Base-by-base conservation (phyloP, 1,140 invertebrate species). In the Mactra quadrangularis region DNA sequence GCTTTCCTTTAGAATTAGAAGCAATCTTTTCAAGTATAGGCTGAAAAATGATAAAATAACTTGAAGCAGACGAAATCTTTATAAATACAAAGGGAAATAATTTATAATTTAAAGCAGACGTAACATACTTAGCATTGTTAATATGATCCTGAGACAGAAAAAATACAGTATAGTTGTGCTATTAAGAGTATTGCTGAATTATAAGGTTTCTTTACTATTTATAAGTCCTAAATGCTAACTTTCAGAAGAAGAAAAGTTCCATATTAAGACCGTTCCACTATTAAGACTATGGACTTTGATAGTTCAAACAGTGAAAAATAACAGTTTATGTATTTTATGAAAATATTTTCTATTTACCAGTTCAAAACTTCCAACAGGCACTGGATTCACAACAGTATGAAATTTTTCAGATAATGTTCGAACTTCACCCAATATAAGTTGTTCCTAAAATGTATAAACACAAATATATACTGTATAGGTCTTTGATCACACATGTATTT, bases 321-420 rank as follows among this genome's bases (percentile, higher is more conserved):
- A n/a, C n/a, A n/a, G n/a, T n/a, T n/a, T n/a, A n/a, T n/a, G n/a
- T n/a, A n/a, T n/a, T n/a, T n/a, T n/a, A n/a, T n/a, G n/a, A n/a
- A n/a, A n/a, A n/a, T n/a, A n/a, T n/a, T n/a, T n/a, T n/a, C n/a
- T n/a, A n/a, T 41, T 4, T 74, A 74, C 71, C 31, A 59, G 1
- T 27, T 74, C 31, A 33, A 35, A 74, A 17, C 52, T 47, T 38
- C 71, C 71, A 1, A 74, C 71, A 9, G 71, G 71, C 1, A 74
- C 52, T 38, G 53, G 29, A 27, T 57, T 57, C 27, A 74, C 19
- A 3, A 15, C 41, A n/a, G 41, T 31, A n/a, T 72, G 35, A 22
- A n/a, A 55, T 29, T 38, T 52, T 15, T 59, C 71, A 38, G 3
- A 7, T 1, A 57, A 1, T 27, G 6, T n/a, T 1, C 38, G 22